Evolutionary conservation across 2,888 invertebrate genomes (phyloP).

Genomic region (Acholoe squamosa): DNA sequence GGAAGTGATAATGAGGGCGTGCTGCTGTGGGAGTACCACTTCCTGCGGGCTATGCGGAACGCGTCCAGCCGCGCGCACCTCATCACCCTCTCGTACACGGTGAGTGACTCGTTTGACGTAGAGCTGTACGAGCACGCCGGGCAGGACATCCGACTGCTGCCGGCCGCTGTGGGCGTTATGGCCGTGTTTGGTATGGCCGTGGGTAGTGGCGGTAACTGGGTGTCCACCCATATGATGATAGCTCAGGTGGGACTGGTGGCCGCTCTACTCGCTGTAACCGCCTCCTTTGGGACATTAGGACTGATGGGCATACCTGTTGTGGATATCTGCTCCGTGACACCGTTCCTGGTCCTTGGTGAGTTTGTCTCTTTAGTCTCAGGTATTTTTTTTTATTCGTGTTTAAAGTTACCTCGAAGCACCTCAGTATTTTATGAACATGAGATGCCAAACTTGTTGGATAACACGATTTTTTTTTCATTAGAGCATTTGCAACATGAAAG

Average conservation of each 20-base stretch:
- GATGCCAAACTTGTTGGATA: no score
- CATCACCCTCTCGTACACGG: constrained; percentile 67
- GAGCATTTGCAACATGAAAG: no score
- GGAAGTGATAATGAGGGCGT: not conserved
- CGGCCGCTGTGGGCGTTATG: constrained; percentile 66
- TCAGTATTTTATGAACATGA: no score
- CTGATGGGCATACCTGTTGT: constrained; percentile 69
- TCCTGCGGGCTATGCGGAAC: constrained; percentile 45
- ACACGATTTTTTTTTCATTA: no score
- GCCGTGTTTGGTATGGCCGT: constrained; percentile 62
- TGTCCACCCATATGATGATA: constrained; percentile 53
- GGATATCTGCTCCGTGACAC: constrained; percentile 72
- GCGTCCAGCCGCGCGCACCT: not conserved
- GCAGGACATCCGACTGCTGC: constrained; percentile 64
- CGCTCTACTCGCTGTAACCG: constrained; percentile 38
- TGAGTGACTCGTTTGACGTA: constrained; percentile 71
- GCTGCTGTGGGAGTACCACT: constrained; percentile 64
- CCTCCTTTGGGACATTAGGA: constrained; percentile 51
- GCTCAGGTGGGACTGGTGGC: constrained; percentile 57
- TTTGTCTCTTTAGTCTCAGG: no score
- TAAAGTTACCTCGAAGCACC: no score
- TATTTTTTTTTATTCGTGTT: no score
- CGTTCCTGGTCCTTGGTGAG: constrained; percentile 73
- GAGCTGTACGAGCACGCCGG: constrained; percentile 70
- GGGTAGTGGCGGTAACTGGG: constrained; percentile 64